phyloP scores from a whole-genome alignment of 2,113 vertebrate genomes.

The human region DNA sequence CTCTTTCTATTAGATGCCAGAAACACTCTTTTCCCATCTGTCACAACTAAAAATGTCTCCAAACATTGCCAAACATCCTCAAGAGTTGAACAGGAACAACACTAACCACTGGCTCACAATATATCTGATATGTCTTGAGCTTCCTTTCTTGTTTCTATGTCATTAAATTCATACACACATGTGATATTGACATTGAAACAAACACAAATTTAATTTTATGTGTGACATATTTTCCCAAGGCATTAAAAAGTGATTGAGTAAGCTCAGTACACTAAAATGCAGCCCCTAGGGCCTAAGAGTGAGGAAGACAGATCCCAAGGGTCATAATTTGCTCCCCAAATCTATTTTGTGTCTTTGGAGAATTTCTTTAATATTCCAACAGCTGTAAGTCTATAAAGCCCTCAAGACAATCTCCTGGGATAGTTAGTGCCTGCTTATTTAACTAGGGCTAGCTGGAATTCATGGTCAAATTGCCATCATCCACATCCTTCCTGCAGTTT shows the following conservation, averaged over 20 bases:
- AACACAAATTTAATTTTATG: neutral
- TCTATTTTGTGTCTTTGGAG: neutral
- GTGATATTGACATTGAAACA: neutral
- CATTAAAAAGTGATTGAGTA: neutral
- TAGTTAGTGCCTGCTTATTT: neutral
- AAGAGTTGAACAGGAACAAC: rapidly evolving
- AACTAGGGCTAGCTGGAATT: neutral
- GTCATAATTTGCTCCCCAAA: neutral
- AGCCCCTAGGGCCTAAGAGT: neutral
- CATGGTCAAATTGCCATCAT: neutral
- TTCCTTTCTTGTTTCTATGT: neutral
- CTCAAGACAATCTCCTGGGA: neutral
- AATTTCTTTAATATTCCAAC: neutral
- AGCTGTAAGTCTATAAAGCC: neutral
- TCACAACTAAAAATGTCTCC: neutral
- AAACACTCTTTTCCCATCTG: neutral
- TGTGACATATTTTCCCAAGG: neutral
- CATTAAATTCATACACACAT: neutral
- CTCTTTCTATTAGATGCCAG: neutral
- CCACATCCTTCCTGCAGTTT: neutral
- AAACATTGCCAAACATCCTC: neutral
- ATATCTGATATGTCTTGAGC: neutral
- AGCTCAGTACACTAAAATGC: neutral
- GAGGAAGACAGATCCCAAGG: neutral
- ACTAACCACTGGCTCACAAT: neutral